phyloP scores from a whole-genome alignment of 2,888 invertebrate genomes.

The Andrena fulva region DNA sequence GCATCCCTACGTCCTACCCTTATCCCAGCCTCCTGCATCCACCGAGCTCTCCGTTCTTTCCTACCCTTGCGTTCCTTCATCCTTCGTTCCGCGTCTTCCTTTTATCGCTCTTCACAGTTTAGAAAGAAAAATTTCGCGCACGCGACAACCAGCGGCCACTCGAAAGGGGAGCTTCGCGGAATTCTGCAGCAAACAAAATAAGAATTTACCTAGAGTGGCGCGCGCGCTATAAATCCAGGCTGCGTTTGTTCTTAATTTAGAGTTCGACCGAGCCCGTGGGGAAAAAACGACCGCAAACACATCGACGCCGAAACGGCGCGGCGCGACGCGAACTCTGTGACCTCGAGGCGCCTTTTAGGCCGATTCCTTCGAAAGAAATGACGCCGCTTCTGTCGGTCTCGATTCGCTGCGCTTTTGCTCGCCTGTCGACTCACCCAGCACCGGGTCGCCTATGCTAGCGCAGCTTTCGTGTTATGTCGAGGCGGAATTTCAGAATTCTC shows the following conservation, averaged over 20 bases:
- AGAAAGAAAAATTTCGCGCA: background rate
- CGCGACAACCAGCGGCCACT: background rate
- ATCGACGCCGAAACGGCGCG: background rate
- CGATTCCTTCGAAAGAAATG: background rate
- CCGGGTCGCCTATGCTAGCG: background rate
- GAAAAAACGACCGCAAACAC: slow-evolving; percentile 15
- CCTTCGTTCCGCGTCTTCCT: background rate
- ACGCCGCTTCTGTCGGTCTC: background rate
- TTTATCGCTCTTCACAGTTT: background rate
- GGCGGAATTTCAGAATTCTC: background rate
- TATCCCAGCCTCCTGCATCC: background rate
- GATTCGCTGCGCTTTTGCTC: background rate
- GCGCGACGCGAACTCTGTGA: background rate
- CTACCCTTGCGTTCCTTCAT: background rate
- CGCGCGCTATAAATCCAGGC: slow-evolving; percentile 76
- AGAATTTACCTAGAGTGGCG: slow-evolving; percentile 69
- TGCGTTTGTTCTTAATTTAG: slow-evolving; percentile 81
- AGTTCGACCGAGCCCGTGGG: slow-evolving; percentile 42
- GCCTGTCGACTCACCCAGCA: background rate
- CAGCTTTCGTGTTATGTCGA: background rate
- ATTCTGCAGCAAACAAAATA: slow-evolving; percentile 60
- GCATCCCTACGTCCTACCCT: background rate
- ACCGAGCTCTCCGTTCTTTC: background rate
- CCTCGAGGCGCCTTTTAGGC: background rate
- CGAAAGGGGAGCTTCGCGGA: background rate